phyloP scores from a whole-genome alignment of 2,797 vertebrate genomes.

The Ibycter americanus region DNA sequence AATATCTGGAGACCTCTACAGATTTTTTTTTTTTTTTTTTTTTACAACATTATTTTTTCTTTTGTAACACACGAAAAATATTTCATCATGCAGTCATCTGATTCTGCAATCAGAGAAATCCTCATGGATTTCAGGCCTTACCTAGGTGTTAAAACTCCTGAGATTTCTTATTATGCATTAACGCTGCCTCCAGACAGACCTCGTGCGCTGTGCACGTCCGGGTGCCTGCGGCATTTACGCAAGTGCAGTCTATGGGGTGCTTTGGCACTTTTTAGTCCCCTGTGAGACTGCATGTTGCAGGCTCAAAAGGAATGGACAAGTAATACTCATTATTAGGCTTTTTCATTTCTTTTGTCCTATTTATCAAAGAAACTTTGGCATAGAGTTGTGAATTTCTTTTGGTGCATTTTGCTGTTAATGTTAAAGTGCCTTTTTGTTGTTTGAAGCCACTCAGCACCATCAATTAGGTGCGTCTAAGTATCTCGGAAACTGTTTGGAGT shows the following conservation, averaged over 20 bases:
- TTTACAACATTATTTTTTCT: not conserved
- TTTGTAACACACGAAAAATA: not conserved
- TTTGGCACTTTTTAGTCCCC: not conserved
- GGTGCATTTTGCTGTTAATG: not conserved
- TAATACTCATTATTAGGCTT: not conserved
- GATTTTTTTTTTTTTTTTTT: too few species aligned
- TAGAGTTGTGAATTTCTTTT: not conserved
- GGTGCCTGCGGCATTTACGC: rapidly evolving
- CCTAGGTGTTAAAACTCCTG: not conserved
- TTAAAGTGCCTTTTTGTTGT: not conserved
- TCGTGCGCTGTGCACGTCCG: rapidly evolving
- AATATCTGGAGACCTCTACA: not conserved
- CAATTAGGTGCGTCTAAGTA: not conserved
- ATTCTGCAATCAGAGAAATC: not conserved
- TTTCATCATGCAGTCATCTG: conserved; percentile 5
- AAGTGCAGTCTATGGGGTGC: not conserved
- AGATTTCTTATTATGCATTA: not conserved
- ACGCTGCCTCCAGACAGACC: not conserved
- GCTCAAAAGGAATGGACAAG: not conserved
- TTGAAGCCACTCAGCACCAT: not conserved
- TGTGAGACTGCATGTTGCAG: not conserved
- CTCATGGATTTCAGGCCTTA: not conserved
- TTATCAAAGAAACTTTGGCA: not conserved
- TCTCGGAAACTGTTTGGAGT: not conserved
- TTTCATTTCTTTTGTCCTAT: not conserved